A percentile compares a stretch with the other conserved stretches of the same genome.
phyloP scores from a whole-genome alignment of 2,888 invertebrate genomes.

The Ichneumon xanthorius region DNA sequence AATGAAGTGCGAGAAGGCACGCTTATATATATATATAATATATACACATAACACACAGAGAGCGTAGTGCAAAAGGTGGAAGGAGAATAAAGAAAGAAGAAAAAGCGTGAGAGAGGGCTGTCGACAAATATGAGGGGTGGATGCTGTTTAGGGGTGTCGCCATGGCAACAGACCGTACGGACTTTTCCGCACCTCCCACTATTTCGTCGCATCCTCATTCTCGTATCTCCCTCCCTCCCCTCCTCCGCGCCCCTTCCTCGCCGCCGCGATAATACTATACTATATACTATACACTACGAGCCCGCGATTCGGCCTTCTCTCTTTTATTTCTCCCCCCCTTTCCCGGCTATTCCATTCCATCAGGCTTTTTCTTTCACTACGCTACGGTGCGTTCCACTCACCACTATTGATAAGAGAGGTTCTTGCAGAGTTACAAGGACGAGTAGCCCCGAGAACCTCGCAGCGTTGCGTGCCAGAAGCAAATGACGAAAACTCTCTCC shows the following conservation, averaged over 20 bases:
- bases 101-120: not conserved
- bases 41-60: constrained; percentile 2
- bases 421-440: constrained; percentile 29
- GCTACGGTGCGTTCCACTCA: constrained; percentile 53
- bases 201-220: constrained; percentile 61
- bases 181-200: constrained; percentile 74
- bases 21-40: not conserved
- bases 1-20: constrained; percentile 8
- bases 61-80: constrained; percentile 27
- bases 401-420: constrained; percentile 32
- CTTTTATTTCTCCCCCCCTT: constrained; percentile 36
- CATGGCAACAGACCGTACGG: constrained; percentile 80
- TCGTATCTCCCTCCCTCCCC: constrained; percentile 31
- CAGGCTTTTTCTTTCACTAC: constrained; percentile 26
- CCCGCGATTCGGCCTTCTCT: constrained; percentile 35
- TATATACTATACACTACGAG: constrained; percentile 30
- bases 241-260: too few species aligned
- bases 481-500: constrained; percentile 27
- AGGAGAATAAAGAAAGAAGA: constrained; percentile 24
- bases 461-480: constrained; percentile 24
- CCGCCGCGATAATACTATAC: constrained; percentile 25
- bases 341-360: constrained; percentile 38
- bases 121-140: constrained; percentile 39
- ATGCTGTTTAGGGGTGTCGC: constrained; percentile 76
- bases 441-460: constrained; percentile 26